Evolutionary conservation across 2,888 invertebrate species (phyloP).

Genomic region (Dolichopus griseipennis): DNA sequence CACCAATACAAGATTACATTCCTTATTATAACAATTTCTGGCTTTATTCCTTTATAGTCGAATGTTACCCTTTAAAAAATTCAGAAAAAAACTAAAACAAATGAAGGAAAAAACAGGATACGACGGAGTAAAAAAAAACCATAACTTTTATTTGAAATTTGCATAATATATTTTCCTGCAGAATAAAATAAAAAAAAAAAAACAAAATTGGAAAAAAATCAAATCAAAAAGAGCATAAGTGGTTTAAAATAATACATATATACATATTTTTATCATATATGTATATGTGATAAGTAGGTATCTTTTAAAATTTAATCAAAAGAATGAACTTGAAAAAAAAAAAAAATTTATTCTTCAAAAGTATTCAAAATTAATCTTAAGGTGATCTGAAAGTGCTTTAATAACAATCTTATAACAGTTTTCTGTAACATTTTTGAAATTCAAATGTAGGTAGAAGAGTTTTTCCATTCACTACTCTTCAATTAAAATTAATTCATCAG

Average conservation of each 20-base stretch:
- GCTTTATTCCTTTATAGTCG: not conserved
- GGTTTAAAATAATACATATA: not conserved
- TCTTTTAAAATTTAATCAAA: not conserved
- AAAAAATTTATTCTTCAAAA: not conserved
- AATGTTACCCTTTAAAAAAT: not conserved
- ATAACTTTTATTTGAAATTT: not conserved
- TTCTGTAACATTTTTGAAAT: too few relatives aligned
- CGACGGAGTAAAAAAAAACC: not conserved
- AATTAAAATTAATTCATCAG: too few relatives aligned
- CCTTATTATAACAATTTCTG: not conserved
- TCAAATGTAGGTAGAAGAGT: too few relatives aligned
- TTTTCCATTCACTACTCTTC: too few relatives aligned
- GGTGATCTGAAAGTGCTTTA: too few relatives aligned
- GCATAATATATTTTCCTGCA: not conserved
- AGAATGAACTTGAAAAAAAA: not conserved
- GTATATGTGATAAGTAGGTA: too few relatives aligned
- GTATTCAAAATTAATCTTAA: too few relatives aligned
- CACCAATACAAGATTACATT: not conserved
- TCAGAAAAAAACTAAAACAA: not conserved
- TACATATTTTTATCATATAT: too few relatives aligned
- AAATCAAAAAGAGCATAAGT: not conserved
- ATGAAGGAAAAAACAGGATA: too few relatives aligned
- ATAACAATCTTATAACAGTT: too few relatives aligned
- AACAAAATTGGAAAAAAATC: not conserved
- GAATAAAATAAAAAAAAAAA: not conserved